A percentile compares a stretch with the other conserved stretches of the same genome.
Evolutionary conservation across 2,113 vertebrate genomes (phyloP).

Genomic region (Scomber scombrus): DNA sequence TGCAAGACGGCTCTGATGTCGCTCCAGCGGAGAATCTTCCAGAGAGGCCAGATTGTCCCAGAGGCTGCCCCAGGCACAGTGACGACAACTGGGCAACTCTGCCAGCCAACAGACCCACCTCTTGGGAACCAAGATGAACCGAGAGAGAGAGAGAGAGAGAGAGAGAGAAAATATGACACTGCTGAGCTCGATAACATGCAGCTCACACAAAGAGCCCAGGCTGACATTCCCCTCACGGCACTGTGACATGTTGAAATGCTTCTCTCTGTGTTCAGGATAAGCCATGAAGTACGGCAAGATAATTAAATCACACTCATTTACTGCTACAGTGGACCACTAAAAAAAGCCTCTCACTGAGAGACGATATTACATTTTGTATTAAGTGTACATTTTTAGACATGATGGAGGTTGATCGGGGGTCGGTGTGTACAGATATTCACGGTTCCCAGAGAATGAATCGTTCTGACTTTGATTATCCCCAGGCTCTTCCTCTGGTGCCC

Average conservation of each 20-base stretch:
- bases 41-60: conserved; percentile 61
- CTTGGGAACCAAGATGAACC: conserved; percentile 10
- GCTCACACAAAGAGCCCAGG: conserved; percentile 20
- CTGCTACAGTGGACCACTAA: background rate
- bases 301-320: conserved; percentile 32
- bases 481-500: too few relatives aligned
- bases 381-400: too few relatives aligned
- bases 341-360: background rate
- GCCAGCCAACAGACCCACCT: conserved; percentile 40
- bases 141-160: too few relatives aligned
- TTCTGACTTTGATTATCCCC: too few relatives aligned
- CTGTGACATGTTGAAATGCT: conserved; percentile 35
- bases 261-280: conserved; percentile 30
- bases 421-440: too few relatives aligned
- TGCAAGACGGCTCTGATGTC: conserved; percentile 58
- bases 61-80: conserved; percentile 59
- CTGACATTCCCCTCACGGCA: conserved; percentile 24
- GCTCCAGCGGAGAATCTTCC: conserved; percentile 64
- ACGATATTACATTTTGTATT: too few relatives aligned
- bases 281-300: conserved; percentile 16
- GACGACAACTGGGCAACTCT: conserved; percentile 50
- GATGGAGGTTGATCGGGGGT: too few relatives aligned
- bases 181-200: conserved; percentile 22
- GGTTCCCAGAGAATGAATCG: too few relatives aligned
- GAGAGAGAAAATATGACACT: conserved; percentile 18